phyloP scores from a whole-genome alignment of 2,888 invertebrate species.

The Drosophila leonis region DNA sequence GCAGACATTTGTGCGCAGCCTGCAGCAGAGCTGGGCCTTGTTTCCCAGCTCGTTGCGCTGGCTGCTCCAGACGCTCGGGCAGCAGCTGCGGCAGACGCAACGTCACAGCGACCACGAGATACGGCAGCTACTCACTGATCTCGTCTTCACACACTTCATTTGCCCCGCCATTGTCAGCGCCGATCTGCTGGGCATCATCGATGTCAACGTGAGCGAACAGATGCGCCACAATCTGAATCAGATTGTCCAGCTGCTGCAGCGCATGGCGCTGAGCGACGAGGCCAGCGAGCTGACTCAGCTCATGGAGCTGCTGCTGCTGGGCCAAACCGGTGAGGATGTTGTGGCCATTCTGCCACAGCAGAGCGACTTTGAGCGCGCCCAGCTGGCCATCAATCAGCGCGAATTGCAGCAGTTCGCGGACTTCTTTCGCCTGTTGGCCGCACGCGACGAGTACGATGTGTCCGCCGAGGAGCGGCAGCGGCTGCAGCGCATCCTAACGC shows the following conservation, averaged over 20 bases:
- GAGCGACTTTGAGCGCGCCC: conserved; percentile 88
- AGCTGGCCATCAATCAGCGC: conserved; percentile 89
- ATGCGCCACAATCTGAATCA: conserved; percentile 95
- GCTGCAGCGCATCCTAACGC: conserved; percentile 85
- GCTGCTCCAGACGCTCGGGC: conserved; percentile 95
- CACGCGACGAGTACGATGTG: conserved; percentile 81
- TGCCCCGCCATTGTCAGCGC: conserved; percentile 99
- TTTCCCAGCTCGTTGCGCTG: conserved; percentile 96
- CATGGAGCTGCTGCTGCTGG: conserved; percentile 89
- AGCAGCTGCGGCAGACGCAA: conserved; percentile 87
- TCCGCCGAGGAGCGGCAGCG: conserved; percentile 85
- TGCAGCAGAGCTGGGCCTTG: conserved; percentile 93
- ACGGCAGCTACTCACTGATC: conserved; percentile 93
- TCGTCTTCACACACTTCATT: conserved; percentile 96
- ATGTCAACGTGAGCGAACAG: conserved; percentile 95
- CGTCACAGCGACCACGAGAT: conserved; percentile 84
- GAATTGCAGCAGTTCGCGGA: conserved; percentile 88
- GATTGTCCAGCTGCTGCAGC: conserved; percentile 97
- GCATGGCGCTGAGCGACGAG: conserved; percentile 92
- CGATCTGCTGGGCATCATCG: conserved; percentile 96
- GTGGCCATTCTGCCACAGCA: conserved; percentile 85
- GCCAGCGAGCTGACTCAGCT: conserved; percentile 92
- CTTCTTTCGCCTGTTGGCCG: conserved; percentile 86
- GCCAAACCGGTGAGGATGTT: conserved; percentile 85
- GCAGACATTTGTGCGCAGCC: conserved; percentile 92